phyloP scores from a whole-genome alignment of 2,113 vertebrate species.

The Actinemys pallida region DNA sequence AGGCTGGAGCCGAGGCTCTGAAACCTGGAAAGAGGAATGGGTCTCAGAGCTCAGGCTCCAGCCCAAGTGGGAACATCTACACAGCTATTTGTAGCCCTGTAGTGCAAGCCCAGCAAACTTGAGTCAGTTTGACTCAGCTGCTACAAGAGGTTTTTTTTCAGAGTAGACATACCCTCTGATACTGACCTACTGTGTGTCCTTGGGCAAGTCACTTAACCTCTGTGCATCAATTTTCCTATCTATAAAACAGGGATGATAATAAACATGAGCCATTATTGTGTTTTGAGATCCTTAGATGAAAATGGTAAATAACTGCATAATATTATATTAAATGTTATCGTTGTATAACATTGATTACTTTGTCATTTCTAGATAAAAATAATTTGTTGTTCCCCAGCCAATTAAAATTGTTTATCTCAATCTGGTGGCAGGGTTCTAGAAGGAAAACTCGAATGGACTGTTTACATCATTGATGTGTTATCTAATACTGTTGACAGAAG shows the following conservation, averaged over 20 bases:
- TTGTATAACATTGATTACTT: background rate
- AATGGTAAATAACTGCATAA: background rate
- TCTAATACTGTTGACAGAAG: background rate
- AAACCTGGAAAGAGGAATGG: too few species aligned
- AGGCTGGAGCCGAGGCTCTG: too few species aligned
- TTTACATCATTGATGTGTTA: conserved; percentile 65
- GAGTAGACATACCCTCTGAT: background rate
- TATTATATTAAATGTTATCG: background rate
- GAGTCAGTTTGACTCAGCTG: too few species aligned
- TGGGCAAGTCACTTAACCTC: background rate
- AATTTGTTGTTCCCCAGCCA: background rate
- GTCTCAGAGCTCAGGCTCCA: too few species aligned
- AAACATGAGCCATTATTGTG: background rate
- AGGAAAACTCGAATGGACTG: conserved; percentile 64
- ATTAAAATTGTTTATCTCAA: background rate
- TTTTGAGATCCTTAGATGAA: background rate
- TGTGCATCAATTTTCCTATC: background rate
- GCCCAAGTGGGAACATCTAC: too few species aligned
- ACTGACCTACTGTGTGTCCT: background rate
- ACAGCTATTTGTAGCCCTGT: too few species aligned
- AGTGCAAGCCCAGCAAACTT: too few species aligned
- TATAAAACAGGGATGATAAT: too few species aligned
- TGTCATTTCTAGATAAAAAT: background rate
- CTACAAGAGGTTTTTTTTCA: too few species aligned
- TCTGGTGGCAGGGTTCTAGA: conserved; percentile 73